These are phyloP conservation scores for Cercocebus atys DNA, from an alignment of 2,113 vertebrate genomes.

Conservation along the genomic window DNA sequence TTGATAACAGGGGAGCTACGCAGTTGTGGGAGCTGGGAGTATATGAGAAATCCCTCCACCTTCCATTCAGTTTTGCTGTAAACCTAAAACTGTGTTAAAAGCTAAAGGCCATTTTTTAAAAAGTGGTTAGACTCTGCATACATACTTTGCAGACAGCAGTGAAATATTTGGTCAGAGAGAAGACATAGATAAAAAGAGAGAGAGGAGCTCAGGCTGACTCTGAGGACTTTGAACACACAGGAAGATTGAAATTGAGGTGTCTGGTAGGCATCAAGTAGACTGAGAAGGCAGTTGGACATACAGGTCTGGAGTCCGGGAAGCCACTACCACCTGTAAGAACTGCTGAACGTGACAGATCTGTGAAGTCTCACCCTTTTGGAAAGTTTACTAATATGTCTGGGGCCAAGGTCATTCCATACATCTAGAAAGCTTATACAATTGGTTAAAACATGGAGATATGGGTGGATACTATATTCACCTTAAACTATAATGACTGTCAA, in stretches of 20 bases:
- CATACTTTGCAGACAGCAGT: not conserved
- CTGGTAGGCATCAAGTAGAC: not conserved
- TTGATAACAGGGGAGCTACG: too few species aligned
- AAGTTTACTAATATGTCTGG: not conserved
- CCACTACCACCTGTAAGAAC: too few species aligned
- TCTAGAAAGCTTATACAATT: not conserved
- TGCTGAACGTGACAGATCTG: not conserved
- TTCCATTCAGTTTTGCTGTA: not conserved
- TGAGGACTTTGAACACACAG: not conserved
- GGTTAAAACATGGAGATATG: not conserved
- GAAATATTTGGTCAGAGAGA: not conserved
- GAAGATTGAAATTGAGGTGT: not conserved
- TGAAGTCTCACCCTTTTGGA: not conserved
- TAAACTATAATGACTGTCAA: not conserved
- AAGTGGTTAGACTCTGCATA: not conserved
- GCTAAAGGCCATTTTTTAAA: not conserved
- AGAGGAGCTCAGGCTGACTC: not conserved
- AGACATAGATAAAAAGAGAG: not conserved
- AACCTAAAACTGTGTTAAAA: not conserved
- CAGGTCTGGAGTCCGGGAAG: not conserved
- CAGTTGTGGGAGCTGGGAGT: not conserved
- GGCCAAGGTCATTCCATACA: not conserved
- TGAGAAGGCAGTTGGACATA: not conserved
- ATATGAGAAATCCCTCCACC: not conserved
- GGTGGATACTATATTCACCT: not conserved